Base-by-base conservation (phyloP, 1,140 invertebrate genomes). In the Temnothorax curvispinosus region DNA sequence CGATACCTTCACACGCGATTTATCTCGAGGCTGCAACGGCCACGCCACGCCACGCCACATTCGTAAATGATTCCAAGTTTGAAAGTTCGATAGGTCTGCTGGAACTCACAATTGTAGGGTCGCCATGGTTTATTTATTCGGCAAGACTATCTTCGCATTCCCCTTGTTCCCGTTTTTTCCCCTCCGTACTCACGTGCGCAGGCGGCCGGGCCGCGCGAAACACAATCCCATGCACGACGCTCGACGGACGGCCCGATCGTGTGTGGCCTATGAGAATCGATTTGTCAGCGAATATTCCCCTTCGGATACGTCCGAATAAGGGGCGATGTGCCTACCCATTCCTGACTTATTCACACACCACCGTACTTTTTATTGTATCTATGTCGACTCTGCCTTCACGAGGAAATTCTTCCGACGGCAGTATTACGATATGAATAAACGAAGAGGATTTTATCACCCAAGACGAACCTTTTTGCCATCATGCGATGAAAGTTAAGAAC, bases 201-300 rank as follows among this genome's bases (percentile, higher is more conserved):
- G 21, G 21, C 38, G 52, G 15, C 38, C 18, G 67, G 52, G 15
- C 38, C 27, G 67, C 38, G 67, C 35, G 80, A 50, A 74, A 82
- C 38, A 69, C 65, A 35, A 2, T 2, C 54, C 6, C 27, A 62
- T 54, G 44, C 78, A 27, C 76, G 32, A 41, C 62, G 47, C 38
- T 54, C 47, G 27, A 5, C 54, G 21, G 18, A 5, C 54, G 21
- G 18, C 54, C 27, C n/a, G 65, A 81, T 71, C 52, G 69, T 60
- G 54, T 52, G 35, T 15, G 21, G 44, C 38, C 47, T 32, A 38
- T 77, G 52, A 58, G 60, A 90, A 90, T 90, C 81, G 89, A 90
- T 90, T 85, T 64, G 88, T 89, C 85, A 85, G 88, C 77, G 80
- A 69, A 81, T 85, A 90, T 90, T 90, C 85, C 88, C 88, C 88